Evolutionary conservation across 2,797 vertebrate species (phyloP), one percentile per base, ranked within the genome.

Genomic region (Notoglanidium macrostoma): DNA sequence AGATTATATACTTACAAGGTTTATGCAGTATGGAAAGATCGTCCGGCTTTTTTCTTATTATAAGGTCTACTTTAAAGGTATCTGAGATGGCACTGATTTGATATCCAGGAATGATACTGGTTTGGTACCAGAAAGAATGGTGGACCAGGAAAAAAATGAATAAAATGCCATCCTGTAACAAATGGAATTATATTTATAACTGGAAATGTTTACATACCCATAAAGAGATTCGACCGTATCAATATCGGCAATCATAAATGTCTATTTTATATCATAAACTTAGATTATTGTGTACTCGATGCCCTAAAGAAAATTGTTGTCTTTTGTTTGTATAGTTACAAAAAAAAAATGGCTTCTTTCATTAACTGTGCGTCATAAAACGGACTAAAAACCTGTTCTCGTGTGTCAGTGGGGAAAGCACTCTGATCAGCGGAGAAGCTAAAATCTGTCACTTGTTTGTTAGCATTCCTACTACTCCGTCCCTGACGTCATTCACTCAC

Each of bases 381-480:
- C 40, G 54, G 29, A 59, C 54, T 23, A 15, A 83, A 21, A 21
- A 21, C 17, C 11, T 4, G 70, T 73, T 87, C 82, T 74, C 35
- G 65, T 23, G 44, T 83, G 73, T 77, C 51, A 86, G 40, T 65
- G 67, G 83, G 67, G 68, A 84, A 86, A 86, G 85, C 85, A 86
- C 83, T 89, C 85, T 73, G 44, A 76, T 76, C 35, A 74, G 49
- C 35, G 12, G 40, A 63, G 72, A 51, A 82, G 67, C 65, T 46
- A n/a, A 88, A 74, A 89, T 86, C 65, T 29, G 63, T 84, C 88
- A 87, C 91, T 90, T 83, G 90, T 89, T 90, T 12, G 80, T 92
- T 87, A 83, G 88, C 93, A 95, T 95, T 95, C 92, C 91, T 91
- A 76, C 32, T 83, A 85, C 87, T 91, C 83, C 51, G 23, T 59